Base-by-base conservation (phyloP, 2,113 vertebrate species). In the Ciconia maguari region DNA sequence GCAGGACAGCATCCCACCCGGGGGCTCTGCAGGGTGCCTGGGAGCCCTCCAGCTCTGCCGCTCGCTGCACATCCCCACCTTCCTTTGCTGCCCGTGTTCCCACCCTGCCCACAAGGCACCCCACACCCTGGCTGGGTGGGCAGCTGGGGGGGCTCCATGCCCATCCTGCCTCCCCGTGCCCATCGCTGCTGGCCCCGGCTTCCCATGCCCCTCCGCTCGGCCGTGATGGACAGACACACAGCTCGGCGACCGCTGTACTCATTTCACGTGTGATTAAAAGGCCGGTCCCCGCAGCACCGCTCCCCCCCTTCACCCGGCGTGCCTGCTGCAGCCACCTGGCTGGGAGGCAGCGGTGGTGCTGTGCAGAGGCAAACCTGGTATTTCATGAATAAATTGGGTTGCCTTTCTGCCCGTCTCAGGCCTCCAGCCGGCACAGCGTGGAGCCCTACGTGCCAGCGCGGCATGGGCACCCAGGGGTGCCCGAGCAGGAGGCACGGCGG, bases 251-350 rank as follows among this genome's bases (percentile, higher is more conserved):
- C 3, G 5, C 72, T 29, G 46, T 65, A 49, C 81, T 94, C 49
- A 4, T 75, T 93, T 86, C 69, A 36, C 8, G 1, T 44, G 89
- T 82, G 75, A 92, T 94, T 81, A 82, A 90, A 93, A 90, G 69
- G 51, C 58, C 4, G 6, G 34, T 87, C 51, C 87, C 89, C 3
- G 5, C 65, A 79, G 91, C 96, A 57, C n/a, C 15, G 19, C 91
- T 83, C 19, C 44, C 51, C 51, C 44, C 3, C 3, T 41, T 86
- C 74, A 36, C 84, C 61, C 6, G 1, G 24, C 8, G 8, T 78
- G 83, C 92, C 89, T 26, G 10, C 82, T 10, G 6, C 74, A 69
- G 88, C 60, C 22, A 2, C 85, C 34, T 2, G 7, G 75, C 79
- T 29, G 8, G 70, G 58, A 70, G 79, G 70, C 80, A 55, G 69